These are phyloP conservation scores for Polietes domitor DNA, from an alignment of 2,888 invertebrate genomes.

Conservation along the genomic window DNA sequence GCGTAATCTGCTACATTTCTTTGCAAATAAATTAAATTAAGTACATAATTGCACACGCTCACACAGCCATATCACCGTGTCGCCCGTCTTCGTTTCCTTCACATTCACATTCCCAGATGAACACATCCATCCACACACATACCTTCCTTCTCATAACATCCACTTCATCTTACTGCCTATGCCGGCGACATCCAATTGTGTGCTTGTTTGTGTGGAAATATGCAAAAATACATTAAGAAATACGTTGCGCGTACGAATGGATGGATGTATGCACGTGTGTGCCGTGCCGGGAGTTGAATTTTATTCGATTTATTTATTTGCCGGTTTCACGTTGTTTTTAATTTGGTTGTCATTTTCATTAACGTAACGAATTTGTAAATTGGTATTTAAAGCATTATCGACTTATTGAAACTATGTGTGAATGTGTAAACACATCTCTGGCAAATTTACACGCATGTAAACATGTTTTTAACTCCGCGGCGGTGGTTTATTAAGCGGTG, in stretches of 20 bases:
- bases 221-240: too few species aligned
- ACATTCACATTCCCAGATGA: not conserved
- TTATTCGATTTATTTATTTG: not conserved
- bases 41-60: not conserved
- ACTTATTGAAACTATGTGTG: conserved; percentile 38
- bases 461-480: conserved; percentile 21
- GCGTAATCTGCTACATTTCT: not conserved
- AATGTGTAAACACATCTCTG: conserved; percentile 25
- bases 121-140: too few species aligned
- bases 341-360: conserved; percentile 20
- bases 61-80: not conserved
- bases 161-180: too few species aligned
- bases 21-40: conserved; percentile 4
- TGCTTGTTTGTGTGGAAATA: too few species aligned
- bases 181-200: too few species aligned
- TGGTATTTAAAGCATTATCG: conserved; percentile 36
- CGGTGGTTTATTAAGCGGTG: too few species aligned
- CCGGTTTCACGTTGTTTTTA: conserved; percentile 13
- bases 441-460: conserved; percentile 11
- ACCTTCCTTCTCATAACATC: not conserved
- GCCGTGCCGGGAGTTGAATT: not conserved
- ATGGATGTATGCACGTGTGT: too few species aligned
- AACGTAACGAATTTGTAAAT: conserved; percentile 33
- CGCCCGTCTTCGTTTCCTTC: not conserved
- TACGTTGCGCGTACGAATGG: too few species aligned